Base-by-base conservation (phyloP, 2,113 vertebrate genomes). In the Tychaedon coryphoeus region DNA sequence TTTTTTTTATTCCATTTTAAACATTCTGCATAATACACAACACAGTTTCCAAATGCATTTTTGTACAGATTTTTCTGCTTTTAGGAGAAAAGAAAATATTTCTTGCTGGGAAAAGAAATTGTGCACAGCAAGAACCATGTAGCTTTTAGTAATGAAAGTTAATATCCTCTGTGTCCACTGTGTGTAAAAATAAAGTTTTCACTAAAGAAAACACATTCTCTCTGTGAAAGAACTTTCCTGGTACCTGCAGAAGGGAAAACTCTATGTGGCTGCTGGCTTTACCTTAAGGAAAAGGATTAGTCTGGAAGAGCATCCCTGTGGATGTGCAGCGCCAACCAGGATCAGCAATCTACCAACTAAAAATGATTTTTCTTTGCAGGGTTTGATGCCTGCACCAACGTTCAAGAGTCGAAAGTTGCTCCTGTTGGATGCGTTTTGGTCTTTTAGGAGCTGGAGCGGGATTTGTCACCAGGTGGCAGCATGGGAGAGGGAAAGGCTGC, bases 381-480 rank as follows among this genome's bases (percentile, higher is more conserved):
- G 18, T 78, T 81, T 24, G 24, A 9, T 31, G 26, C 45, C 47
- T 62, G 3, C 42, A 50, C 38, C 33, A 22, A 1, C 19, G 18
- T 16, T 74, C 15, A 22, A 26, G 36, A 53, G 42, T 7, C 64
- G 22, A 7, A 61, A 66, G 3, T 24, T 17, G 28, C 48, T 43
- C 0, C 18, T 9, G 40, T 33, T 7, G 11, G 26, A 6, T 34
- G 51, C 0, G 5, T 33, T 73, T 51, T 31, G 50, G 34, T 22
- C 16, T 48, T 75, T 28, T 5, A 26, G 70, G 19, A 8, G 69
- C 43, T 26, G 85, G 54, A 82, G 50, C 10, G 8, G 8, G 28
- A 8, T 62, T 33, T 36, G 92, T 74, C 96, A 54, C 74, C 82
- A 94, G 96, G 72, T 92, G 96, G 95, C 95, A 90, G 92, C 94